Evolutionary conservation across 1,140 invertebrate genomes (phyloP).

Genomic region (Papilio xuthus): DNA sequence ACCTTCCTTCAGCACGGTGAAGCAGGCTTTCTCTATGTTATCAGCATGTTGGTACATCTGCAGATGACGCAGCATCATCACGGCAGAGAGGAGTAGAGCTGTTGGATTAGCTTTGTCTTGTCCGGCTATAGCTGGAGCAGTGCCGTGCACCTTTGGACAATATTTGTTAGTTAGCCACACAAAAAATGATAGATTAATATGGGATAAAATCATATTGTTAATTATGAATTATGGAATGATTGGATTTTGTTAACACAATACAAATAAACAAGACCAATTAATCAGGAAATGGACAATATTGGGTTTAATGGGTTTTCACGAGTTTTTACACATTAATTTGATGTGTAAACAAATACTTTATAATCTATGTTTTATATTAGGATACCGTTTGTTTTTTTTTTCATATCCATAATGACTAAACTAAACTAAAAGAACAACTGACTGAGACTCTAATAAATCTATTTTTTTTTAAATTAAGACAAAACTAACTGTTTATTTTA

Average conservation of each 20-base stretch:
- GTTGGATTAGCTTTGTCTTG: slow-evolving; percentile 99
- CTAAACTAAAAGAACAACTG: too few species aligned
- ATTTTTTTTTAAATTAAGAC: too few species aligned
- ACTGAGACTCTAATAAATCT: too few species aligned
- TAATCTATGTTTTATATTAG: too few species aligned
- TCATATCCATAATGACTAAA: too few species aligned
- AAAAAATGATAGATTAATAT: background rate
- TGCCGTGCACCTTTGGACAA: slow-evolving; percentile 94
- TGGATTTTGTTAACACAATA: slow-evolving; percentile 2
- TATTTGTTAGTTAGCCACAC: slow-evolving; percentile 31
- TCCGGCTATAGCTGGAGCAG: slow-evolving; percentile 99
- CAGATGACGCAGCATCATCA: slow-evolving; percentile 99
- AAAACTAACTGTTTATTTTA: too few species aligned
- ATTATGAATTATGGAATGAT: background rate
- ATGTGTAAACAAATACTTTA: too few species aligned
- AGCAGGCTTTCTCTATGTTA: slow-evolving; percentile 94
- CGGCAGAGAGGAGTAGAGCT: slow-evolving; percentile 96
- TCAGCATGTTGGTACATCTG: slow-evolving; percentile 89
- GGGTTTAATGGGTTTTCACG: too few species aligned
- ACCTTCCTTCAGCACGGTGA: slow-evolving; percentile 94
- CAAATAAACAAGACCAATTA: background rate
- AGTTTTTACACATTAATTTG: too few species aligned
- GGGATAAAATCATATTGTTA: background rate
- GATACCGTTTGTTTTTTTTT: too few species aligned
- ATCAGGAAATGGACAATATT: background rate